Evolutionary conservation across 2,888 invertebrate species (phyloP), one percentile per base, ranked within the genome.

Genomic region (Chouioia cunea): DNA sequence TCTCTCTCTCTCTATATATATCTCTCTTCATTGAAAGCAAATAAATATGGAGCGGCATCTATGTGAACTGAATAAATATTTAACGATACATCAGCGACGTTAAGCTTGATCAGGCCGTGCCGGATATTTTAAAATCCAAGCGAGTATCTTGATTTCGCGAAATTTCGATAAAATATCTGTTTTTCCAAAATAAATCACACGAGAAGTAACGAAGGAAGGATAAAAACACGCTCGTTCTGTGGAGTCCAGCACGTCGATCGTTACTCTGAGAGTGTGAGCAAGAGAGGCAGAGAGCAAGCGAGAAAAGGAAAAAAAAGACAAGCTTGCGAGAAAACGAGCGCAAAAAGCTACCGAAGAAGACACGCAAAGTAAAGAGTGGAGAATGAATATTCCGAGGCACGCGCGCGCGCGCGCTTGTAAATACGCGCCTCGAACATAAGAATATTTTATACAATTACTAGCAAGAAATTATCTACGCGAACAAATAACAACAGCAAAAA

Each of bases 381-480:
- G 27, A 62, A 70, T 73, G 58, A 70, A 73, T 73, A 70, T 70
- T 70, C 73, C 59, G 56, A 48, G 70, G 70, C 69, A 73, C 70
- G 60, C 70, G 62, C 74, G 73, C 71, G 69, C 70, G 73, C 53
- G 71, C 74, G 73, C 73, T 74, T 78, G 77, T 78, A 78, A 77
- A 78, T 84, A 83, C 76, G 80, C 80, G 84, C 73, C 78, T 79
- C 79, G 68, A 76, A 82, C 77, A 80, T 78, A 78, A 81, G 71
- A 79, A 82, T 83, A 83, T 85, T 85, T 84, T 85, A 83, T 84
- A 85, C 85, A 77, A 82, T 81, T 79, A 79, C 78, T 80, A 80
- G 80, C 75, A 76, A 60, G 54, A 59, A 60, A 8, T 56, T 14
- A n/a, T 27, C 2, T 16, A 22, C 4, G 10, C 46, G 14, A 43